Evolutionary conservation across 2,113 vertebrate species (phyloP).

Genomic region (Lipophrys pholis): DNA sequence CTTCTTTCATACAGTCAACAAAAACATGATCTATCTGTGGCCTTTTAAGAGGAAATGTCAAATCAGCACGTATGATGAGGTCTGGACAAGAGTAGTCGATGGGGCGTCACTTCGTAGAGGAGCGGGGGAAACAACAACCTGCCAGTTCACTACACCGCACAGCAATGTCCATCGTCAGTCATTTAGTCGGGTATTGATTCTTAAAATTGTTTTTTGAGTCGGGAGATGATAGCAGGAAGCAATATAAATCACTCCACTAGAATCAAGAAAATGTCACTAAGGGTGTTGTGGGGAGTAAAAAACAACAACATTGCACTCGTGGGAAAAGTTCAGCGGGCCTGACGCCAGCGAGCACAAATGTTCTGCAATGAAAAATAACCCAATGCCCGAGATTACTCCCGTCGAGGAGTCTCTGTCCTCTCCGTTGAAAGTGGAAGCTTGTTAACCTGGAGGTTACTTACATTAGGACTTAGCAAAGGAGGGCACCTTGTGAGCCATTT

Average conservation of each 20-base stretch:
- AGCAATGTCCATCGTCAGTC: constrained; percentile 43
- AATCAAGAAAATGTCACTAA: constrained; percentile 18
- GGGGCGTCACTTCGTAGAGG: constrained; percentile 34
- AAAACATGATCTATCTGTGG: constrained; percentile 73
- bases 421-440: not conserved
- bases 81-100: constrained; percentile 57
- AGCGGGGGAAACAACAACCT: constrained; percentile 19
- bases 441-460: not conserved
- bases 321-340: not conserved
- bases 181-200: constrained; percentile 61
- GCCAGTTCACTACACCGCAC: not conserved
- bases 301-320: not conserved
- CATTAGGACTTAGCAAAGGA: not conserved
- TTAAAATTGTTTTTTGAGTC: constrained; percentile 31
- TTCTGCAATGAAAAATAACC: not conserved
- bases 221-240: constrained; percentile 25
- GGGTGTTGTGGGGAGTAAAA: not conserved
- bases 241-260: constrained; percentile 31
- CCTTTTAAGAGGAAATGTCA: constrained; percentile 82
- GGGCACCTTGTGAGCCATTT: not conserved
- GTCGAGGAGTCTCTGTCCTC: not conserved
- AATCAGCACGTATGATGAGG: constrained; percentile 62
- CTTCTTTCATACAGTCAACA: constrained; percentile 42
- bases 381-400: not conserved
- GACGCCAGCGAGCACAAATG: too few relatives aligned